Evolutionary conservation across 1,140 invertebrate species (phyloP).

Genomic region (Zaprionus capensis): DNA sequence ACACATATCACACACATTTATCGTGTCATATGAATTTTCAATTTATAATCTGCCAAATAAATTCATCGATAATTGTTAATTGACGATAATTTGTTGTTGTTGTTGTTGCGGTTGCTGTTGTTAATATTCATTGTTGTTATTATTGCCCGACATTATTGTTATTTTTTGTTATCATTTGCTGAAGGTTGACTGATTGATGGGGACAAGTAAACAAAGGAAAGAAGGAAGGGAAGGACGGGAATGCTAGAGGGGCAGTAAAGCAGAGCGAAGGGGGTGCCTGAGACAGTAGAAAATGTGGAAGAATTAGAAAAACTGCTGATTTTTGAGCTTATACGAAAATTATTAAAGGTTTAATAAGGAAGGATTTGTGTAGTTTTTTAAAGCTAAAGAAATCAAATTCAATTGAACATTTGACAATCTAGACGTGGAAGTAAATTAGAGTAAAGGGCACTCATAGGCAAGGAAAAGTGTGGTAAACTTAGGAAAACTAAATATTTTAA

Average conservation of each 20-base stretch:
- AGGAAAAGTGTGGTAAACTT: too few relatives aligned
- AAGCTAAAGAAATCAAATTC: too few relatives aligned
- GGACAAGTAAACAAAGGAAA: neutral
- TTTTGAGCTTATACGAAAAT: too few relatives aligned
- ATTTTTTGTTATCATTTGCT: neutral
- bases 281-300: too few relatives aligned
- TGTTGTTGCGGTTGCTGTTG: neutral
- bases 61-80: slow-evolving; percentile 7
- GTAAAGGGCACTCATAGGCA: too few relatives aligned
- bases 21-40: neutral
- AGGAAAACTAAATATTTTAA: too few relatives aligned
- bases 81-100: neutral
- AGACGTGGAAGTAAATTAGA: accelerated
- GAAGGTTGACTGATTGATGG: neutral
- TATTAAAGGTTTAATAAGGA: too few relatives aligned
- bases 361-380: too few relatives aligned
- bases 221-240: neutral
- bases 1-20: neutral
- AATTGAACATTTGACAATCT: too few relatives aligned
- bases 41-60: slow-evolving; percentile 3
- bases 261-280: neutral
- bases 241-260: neutral
- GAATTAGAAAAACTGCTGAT: too few relatives aligned
- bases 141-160: neutral
- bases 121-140: neutral